Percentiles rank a stretch among this genome's conserved stretches.
phyloP scores from a whole-genome alignment of 2,888 invertebrate species.

The Aquatica leii region DNA sequence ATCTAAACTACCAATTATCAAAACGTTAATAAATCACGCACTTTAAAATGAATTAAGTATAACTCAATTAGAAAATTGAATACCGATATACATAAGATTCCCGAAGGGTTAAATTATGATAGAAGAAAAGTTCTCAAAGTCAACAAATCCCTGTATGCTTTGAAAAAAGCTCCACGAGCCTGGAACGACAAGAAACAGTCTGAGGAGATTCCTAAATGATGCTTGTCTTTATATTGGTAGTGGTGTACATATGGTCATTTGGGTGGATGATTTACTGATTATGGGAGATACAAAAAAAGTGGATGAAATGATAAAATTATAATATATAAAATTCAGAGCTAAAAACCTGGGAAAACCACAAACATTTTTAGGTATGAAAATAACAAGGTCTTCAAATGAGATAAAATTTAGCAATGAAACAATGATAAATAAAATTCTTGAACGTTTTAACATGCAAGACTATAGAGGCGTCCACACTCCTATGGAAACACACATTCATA shows the following conservation, averaged over 20 bases:
- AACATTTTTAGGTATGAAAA: background rate
- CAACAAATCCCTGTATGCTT: slow-evolving; percentile 8
- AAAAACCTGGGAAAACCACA: background rate
- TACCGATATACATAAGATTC: slow-evolving; percentile 15
- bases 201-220: slow-evolving; percentile 8
- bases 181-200: slow-evolving; percentile 16
- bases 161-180: slow-evolving; percentile 11
- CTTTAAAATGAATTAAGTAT: slow-evolving; percentile 22
- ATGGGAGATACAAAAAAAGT: slow-evolving; percentile 6
- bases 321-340: slow-evolving; percentile 4
- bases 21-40: slow-evolving; percentile 12
- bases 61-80: slow-evolving; percentile 22
- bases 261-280: slow-evolving; percentile 9
- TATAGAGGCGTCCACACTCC: background rate
- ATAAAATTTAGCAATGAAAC: background rate
- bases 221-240: slow-evolving; percentile 4
- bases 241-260: slow-evolving; percentile 10
- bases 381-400: background rate
- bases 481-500: too few species aligned
- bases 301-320: slow-evolving; percentile 7
- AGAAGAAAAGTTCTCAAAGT: slow-evolving; percentile 19
- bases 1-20: background rate
- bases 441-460: slow-evolving; percentile 1
- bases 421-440: slow-evolving; percentile 4
- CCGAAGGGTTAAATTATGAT: slow-evolving; percentile 17